Evolutionary conservation across 2,113 vertebrate genomes (phyloP).

Genomic region (Tenrec ecaudatus): DNA sequence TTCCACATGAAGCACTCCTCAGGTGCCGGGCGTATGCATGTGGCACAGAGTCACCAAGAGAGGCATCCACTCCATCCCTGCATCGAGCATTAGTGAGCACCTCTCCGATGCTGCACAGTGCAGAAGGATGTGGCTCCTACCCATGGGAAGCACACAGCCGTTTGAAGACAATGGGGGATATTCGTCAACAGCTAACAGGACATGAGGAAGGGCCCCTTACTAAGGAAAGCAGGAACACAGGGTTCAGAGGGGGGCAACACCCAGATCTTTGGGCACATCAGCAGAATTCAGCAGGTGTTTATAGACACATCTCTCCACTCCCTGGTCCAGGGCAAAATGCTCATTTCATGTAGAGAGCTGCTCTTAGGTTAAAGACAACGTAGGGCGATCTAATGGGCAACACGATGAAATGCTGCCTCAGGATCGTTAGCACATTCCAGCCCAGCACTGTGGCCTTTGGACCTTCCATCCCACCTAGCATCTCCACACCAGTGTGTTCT

Average conservation of each 20-base stretch:
- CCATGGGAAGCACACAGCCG: neutral
- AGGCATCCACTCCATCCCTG: neutral
- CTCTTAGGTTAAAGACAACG: neutral
- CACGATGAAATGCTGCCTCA: neutral
- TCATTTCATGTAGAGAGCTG: neutral
- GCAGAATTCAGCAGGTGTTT: neutral
- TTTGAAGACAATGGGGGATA: accelerated
- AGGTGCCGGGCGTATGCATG: neutral
- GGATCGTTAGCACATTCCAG: too few relatives aligned
- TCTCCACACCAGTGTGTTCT: neutral
- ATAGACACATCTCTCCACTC: neutral
- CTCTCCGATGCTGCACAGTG: accelerated
- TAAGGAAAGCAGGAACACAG: neutral
- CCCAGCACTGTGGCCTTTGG: too few relatives aligned
- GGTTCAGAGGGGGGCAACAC: neutral
- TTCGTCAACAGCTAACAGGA: neutral
- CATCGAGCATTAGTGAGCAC: neutral
- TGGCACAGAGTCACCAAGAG: neutral
- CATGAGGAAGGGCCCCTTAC: neutral
- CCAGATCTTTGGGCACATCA: too few relatives aligned
- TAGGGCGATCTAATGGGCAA: neutral
- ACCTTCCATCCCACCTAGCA: neutral
- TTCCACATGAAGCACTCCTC: constrained; percentile 27
- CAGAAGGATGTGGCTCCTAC: neutral
- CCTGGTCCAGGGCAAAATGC: neutral